Base-by-base conservation (phyloP, 1,140 invertebrate species). In the Octopus bimaculoides region DNA sequence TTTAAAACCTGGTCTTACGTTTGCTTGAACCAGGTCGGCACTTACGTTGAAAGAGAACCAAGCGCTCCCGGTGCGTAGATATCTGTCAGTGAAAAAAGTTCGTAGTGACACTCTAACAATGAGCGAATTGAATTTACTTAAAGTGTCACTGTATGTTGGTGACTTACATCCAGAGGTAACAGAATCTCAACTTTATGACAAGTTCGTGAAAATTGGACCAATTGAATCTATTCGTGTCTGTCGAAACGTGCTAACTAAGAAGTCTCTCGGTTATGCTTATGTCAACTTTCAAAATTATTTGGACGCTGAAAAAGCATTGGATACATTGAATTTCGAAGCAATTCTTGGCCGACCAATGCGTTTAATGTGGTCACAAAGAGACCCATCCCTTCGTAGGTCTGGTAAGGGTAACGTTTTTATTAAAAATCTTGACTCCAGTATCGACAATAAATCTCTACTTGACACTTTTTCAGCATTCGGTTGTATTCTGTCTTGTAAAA, bases 321-420 rank as follows among this genome's bases (percentile, higher is more conserved):
- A 99, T 90, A 98, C 97, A 4, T 99, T 99, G 98, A 99, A 99
- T 90, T 99, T 99, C 92, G 98, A 99, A 91, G 93, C 96, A 86
- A 94, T 99, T 83, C 98, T 98, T 90, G 97, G 97, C 81, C 94
- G 96, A 85, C 98, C 98, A 81, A 99, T 99, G 90, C 94, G 98
- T 89, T 99, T 99, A 86, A 99, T 99, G 98, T 99, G 98, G 98
- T 99, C 97, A 79, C 97, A 99, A 91, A 93, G 98, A 88, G 98
- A 99, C 93, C 98, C 98, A 61, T 98, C 98, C 7, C 92, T 99
- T 56, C 93, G 98, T 83, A 97, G 98, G 90, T 99, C 98, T 81
- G 98, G 98, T 61, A 96, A 99, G 83, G 98, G 98, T 77, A 99
- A 99, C 92, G 97, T 99, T 79, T 99, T 99, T 91, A 99, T 99